Evolutionary conservation across 2,113 vertebrate species (phyloP).

Genomic region (Actenoides hombroni): DNA sequence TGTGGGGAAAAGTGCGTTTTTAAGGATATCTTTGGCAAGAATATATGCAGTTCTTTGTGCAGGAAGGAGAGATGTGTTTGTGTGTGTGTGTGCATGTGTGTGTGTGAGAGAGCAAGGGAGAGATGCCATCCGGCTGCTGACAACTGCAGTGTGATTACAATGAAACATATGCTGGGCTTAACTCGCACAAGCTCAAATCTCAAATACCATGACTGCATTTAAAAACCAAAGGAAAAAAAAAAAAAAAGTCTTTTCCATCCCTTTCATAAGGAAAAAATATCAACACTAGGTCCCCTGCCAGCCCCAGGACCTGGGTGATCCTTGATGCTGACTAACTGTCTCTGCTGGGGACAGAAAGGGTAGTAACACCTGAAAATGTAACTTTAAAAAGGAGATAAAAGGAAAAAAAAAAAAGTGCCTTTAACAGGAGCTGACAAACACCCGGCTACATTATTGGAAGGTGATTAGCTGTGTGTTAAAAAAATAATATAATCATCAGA

Average conservation of each 20-base stretch:
- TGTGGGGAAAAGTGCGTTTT: conserved; percentile 75
- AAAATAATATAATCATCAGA: not conserved
- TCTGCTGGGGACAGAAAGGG: not conserved
- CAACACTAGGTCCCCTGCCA: not conserved
- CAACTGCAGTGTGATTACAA: conserved; percentile 59
- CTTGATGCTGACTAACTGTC: not conserved
- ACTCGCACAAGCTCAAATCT: conserved; percentile 20
- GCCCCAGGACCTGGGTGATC: not conserved
- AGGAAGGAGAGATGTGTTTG: conserved; percentile 47
- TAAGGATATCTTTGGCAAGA: conserved; percentile 82
- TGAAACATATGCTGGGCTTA: conserved; percentile 40
- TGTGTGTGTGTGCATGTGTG: not conserved
- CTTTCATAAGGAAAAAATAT: conserved; percentile 34
- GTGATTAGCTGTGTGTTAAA: conserved; percentile 50
- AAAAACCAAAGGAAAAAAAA: not conserved
- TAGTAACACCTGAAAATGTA: not conserved
- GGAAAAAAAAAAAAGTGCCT: conserved; percentile 35
- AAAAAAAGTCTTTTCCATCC: not conserved
- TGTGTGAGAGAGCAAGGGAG: conserved; percentile 17
- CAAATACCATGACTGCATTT: conserved; percentile 41
- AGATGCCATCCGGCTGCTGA: conserved; percentile 61
- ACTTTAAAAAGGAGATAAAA: not conserved
- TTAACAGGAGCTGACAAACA: conserved; percentile 45
- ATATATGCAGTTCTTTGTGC: conserved; percentile 69
- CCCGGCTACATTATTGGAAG: not conserved